These are phyloP conservation scores for Stercorarius parasiticus DNA, from an alignment of 2,113 vertebrate genomes.

Conservation along the genomic window DNA sequence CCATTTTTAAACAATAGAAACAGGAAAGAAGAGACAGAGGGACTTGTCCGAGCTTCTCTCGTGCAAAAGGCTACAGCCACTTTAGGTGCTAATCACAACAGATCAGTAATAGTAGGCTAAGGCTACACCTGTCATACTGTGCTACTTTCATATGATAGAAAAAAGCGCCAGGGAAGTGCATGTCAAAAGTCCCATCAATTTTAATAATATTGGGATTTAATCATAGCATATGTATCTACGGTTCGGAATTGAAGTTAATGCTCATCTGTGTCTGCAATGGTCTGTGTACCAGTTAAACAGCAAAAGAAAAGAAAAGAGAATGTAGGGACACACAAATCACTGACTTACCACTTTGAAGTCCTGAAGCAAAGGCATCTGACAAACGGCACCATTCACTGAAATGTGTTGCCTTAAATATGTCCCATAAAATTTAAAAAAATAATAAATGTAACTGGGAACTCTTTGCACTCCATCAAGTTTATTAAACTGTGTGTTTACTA, in stretches of 20 bases:
- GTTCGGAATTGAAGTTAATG: background rate
- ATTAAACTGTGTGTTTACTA: background rate
- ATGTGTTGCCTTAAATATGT: background rate
- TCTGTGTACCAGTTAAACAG: background rate
- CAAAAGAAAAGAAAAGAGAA: background rate
- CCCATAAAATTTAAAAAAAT: background rate
- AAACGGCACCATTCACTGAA: background rate
- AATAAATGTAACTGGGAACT: background rate
- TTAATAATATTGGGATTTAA: background rate
- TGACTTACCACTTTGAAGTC: background rate
- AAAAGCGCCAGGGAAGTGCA: background rate
- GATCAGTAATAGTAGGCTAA: background rate
- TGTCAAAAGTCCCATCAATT: background rate
- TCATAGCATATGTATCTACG: background rate
- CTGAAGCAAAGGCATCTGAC: background rate
- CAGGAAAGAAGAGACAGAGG: background rate
- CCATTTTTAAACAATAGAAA: background rate
- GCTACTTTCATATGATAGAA: background rate
- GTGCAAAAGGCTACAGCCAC: background rate
- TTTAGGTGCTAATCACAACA: background rate
- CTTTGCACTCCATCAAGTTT: background rate
- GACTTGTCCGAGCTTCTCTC: background rate
- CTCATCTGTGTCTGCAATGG: background rate
- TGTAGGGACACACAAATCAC: background rate
- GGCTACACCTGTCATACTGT: background rate